Evolutionary conservation across 1,140 invertebrate genomes (phyloP).

Genomic region (Drosophila punjabiensis): DNA sequence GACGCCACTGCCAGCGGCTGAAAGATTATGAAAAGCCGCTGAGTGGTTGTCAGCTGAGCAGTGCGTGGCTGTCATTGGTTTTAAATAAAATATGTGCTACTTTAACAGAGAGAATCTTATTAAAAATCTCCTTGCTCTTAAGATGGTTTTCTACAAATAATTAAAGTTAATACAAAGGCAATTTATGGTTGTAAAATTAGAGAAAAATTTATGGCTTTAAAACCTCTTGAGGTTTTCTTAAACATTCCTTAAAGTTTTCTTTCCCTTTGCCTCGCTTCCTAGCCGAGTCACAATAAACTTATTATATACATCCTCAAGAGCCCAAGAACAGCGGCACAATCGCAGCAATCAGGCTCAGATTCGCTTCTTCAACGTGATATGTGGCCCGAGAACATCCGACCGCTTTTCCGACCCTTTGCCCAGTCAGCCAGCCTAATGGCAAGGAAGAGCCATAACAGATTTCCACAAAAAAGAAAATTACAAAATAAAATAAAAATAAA

Average conservation of each 20-base stretch:
- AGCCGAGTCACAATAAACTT: background rate
- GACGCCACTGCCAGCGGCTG: background rate
- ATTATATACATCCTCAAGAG: constrained; percentile 16
- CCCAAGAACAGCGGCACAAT: constrained; percentile 23
- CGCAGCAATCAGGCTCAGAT: constrained; percentile 47
- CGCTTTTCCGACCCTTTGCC: constrained; percentile 56
- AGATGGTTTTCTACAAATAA: background rate
- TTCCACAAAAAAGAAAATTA: constrained; percentile 18
- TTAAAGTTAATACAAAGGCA: too few species aligned
- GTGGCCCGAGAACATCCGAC: constrained; percentile 44
- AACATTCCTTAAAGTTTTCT: background rate
- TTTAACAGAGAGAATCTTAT: background rate
- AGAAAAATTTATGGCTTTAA: background rate
- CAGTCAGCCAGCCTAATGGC: constrained; percentile 36
- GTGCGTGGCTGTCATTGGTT: background rate
- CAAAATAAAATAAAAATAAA: constrained; percentile 9
- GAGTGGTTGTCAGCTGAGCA: constrained; percentile 33
- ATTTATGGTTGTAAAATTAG: background rate
- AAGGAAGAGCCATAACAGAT: constrained; percentile 29
- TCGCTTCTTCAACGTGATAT: constrained; percentile 29
- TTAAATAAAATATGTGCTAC: constrained; percentile 24
- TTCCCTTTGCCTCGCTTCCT: background rate
- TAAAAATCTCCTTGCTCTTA: background rate
- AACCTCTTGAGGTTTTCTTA: background rate
- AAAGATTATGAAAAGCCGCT: constrained; percentile 42